A percentile compares a stretch with the other conserved stretches of the same genome.
phyloP scores from a whole-genome alignment of 2,113 vertebrate genomes.

The Pollachius pollachius region DNA sequence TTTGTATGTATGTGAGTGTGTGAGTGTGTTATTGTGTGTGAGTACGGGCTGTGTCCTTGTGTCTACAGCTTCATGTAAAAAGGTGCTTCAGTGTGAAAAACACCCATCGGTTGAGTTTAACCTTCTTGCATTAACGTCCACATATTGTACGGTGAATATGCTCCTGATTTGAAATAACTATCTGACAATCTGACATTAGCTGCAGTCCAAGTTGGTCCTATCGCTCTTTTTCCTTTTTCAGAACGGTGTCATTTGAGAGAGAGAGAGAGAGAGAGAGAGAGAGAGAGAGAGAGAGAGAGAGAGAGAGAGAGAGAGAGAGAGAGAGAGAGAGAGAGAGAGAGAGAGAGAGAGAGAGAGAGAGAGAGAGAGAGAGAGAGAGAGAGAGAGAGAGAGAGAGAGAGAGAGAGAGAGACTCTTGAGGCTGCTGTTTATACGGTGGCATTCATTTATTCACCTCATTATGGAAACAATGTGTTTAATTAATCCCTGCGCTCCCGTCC shows the following conservation, averaged over 20 bases:
- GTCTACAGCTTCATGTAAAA: too few species aligned
- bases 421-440: slow-evolving; percentile 10
- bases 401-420: background rate
- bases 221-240: too few species aligned
- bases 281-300: background rate
- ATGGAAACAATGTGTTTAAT: slow-evolving; percentile 46
- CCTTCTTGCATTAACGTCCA: too few species aligned
- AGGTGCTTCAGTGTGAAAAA: too few species aligned
- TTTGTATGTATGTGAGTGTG: too few species aligned
- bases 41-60: too few species aligned
- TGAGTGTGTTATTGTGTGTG: too few species aligned
- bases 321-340: background rate
- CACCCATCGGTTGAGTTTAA: too few species aligned
- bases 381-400: background rate
- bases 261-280: background rate
- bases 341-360: background rate
- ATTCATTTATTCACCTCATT: slow-evolving; percentile 17
- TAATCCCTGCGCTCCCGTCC: slow-evolving; percentile 11
- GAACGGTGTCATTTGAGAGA: background rate
- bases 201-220: too few species aligned
- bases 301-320: background rate
- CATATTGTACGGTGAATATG: too few species aligned
- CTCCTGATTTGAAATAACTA: too few species aligned
- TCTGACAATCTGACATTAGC: too few species aligned
- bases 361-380: background rate